Evolutionary conservation across 2,888 invertebrate species (phyloP), one percentile per base, ranked within the genome.

Genomic region (Margaritifera margaritifera): DNA sequence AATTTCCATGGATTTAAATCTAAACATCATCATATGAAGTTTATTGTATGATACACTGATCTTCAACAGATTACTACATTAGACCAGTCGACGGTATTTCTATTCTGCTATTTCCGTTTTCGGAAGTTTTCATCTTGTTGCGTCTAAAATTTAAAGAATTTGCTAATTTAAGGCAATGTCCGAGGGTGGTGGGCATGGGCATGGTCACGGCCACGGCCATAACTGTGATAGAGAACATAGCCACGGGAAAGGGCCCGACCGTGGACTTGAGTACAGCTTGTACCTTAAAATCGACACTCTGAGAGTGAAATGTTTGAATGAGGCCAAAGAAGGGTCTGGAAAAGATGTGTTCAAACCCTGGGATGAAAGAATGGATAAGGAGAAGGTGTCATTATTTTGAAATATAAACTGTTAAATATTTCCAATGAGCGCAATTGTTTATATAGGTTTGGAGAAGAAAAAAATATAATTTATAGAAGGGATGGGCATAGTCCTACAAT

Each of bases 261-360:
- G 93, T 85, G 95, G 95, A 4, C 89, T 94, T 62, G 93, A 94
- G 78, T 96, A 95, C 85, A 96, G 94, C 91, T 92, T 98, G 68
- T 97, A 93, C 89, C 92, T 94, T 80, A 97, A 96, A 92, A 97
- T 98, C 83, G 95, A 98, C 89, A 93, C 93, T 82, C 93, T 94
- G 56, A 95, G 96, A 89, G 91, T 98, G 31, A 93, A 96, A 87
- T 98, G 98, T 90, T 91, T 99, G 52, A 99, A 99, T 90, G 99
- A 99, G 91, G 92, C 92, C 62, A 90, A 92, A 6, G 97, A 97
- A 83, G 96, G 95, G 42, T 94, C 95, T 19, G 98, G 97, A 24
- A 95, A 94, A 90, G 92, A 92, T 42, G 94, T 99, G 5, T 98
- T 99, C 87, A 98, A 97, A 89, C 92, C 97, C 0, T 97, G 96